These are phyloP conservation scores for Sarcophaga caerulescens DNA, from an alignment of 2,888 invertebrate species.

Conservation along the genomic window DNA sequence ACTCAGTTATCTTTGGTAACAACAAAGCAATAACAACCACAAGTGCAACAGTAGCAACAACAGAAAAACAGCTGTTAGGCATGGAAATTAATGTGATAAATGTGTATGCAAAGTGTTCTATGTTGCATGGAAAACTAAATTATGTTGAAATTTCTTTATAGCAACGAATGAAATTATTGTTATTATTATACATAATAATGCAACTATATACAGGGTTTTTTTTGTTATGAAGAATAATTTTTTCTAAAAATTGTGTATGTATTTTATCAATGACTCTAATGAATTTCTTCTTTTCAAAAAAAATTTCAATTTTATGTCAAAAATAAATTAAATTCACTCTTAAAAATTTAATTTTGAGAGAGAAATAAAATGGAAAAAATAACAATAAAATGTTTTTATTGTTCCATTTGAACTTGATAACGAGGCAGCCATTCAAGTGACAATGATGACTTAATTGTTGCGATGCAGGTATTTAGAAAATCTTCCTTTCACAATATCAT, in stretches of 20 bases:
- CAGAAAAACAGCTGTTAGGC: constrained; percentile 60
- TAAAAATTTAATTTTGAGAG: neutral
- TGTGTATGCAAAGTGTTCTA: constrained; percentile 23
- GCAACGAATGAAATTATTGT: constrained; percentile 1
- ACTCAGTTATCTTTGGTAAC: constrained; percentile 43
- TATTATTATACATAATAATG: neutral
- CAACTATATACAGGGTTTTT: too few relatives aligned
- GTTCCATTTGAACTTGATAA: neutral
- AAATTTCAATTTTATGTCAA: too few relatives aligned
- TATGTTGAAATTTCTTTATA: neutral
- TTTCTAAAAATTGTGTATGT: too few relatives aligned
- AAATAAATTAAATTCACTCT: too few relatives aligned
- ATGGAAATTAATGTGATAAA: constrained; percentile 52
- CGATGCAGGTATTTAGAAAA: constrained; percentile 40
- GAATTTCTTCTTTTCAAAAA: too few relatives aligned
- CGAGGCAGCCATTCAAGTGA: constrained; percentile 57
- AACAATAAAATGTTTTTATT: too few relatives aligned
- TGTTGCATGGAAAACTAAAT: neutral
- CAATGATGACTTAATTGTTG: constrained; percentile 71
- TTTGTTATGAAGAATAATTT: too few relatives aligned
- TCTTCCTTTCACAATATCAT: neutral
- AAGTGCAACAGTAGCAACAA: constrained; percentile 9
- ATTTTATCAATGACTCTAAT: too few relatives aligned
- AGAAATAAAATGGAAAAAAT: neutral
- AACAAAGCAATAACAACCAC: constrained; percentile 15